These are phyloP conservation scores for Ostrea denselamellosa DNA, from an alignment of 1,140 invertebrate genomes.

Conservation along the genomic window DNA sequence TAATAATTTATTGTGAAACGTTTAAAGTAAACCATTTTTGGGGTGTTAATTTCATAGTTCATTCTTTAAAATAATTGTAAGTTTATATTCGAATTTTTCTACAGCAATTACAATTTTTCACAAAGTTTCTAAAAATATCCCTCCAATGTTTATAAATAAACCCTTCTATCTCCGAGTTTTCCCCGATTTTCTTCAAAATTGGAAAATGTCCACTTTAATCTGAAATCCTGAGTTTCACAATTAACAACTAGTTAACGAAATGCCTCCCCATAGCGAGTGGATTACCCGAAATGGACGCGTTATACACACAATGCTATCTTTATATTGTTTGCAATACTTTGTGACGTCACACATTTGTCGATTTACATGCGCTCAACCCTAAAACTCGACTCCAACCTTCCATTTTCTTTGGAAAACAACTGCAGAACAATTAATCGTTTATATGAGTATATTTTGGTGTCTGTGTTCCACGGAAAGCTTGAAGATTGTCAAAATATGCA, in stretches of 20 bases:
- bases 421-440: constrained; percentile 54
- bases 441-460: constrained; percentile 42
- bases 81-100: neutral
- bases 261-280: neutral
- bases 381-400: constrained; percentile 58
- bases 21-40: too few relatives aligned
- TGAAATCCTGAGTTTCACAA: neutral
- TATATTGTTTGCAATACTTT: constrained; percentile 62
- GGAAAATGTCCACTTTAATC: neutral
- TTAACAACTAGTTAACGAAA: constrained; percentile 1
- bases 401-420: constrained; percentile 61
- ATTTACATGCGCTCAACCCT: constrained; percentile 65
- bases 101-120: neutral
- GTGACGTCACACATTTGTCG: constrained; percentile 63
- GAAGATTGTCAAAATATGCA: constrained; percentile 4
- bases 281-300: constrained; percentile 35
- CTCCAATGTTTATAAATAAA: constrained; percentile 25
- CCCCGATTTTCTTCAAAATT: neutral
- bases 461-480: constrained; percentile 16
- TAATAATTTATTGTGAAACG: too few relatives aligned
- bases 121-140: constrained; percentile 30
- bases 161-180: neutral
- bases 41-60: too few relatives aligned
- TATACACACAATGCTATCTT: constrained; percentile 47
- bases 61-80: too few relatives aligned